These are phyloP conservation scores for Clarias laeviceps DNA, from an alignment of 2,797 vertebrate genomes.

Conservation along the genomic window DNA sequence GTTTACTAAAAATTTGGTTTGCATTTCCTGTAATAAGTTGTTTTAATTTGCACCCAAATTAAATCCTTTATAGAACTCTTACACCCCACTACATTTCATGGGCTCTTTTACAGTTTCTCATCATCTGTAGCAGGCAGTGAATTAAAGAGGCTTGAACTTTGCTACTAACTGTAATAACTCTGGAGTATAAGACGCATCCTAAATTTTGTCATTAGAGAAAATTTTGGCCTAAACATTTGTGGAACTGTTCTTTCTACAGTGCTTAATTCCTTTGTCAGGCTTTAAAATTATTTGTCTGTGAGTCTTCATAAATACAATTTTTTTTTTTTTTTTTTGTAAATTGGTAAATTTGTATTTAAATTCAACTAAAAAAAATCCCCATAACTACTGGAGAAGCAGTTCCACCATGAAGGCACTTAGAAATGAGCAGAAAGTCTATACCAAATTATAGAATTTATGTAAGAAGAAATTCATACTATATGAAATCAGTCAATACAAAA, in stretches of 20 bases:
- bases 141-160: not conserved
- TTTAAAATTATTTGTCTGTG: not conserved
- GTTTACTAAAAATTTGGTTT: not conserved
- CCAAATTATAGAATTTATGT: not conserved
- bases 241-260: not conserved
- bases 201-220: not conserved
- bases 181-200: not conserved
- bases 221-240: not conserved
- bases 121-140: constrained; percentile 17
- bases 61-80: not conserved
- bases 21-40: not conserved
- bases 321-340: too few species aligned
- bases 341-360: not conserved
- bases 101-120: not conserved
- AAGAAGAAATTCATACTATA: not conserved
- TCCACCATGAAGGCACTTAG: not conserved
- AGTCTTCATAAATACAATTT: not conserved
- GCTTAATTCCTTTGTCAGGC: not conserved
- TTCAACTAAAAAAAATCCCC: not conserved
- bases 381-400: not conserved
- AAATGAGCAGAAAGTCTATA: not conserved
- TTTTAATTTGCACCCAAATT: not conserved
- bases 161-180: constrained; percentile 7
- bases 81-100: not conserved
- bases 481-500: not conserved